Conservation (phyloP, 1,140 invertebrate genomes). For the Pogonus chalceus region DNA sequence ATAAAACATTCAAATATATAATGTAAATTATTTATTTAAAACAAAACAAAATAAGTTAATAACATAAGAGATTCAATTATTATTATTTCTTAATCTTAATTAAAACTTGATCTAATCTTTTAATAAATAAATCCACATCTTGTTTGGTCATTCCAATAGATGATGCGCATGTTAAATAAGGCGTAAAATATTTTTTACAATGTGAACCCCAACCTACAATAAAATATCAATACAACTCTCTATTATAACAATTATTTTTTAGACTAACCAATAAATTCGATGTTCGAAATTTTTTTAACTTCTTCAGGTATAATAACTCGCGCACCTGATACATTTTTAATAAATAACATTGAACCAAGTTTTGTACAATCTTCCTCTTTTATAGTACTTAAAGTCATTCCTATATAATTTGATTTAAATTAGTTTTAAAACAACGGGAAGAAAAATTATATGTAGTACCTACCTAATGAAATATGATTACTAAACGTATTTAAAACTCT, state of each 20-base stretch:
- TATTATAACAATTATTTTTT: slow-evolving; percentile 4
- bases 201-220: slow-evolving; percentile 32
- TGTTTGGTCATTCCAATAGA: slow-evolving; percentile 24
- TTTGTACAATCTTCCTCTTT: slow-evolving; percentile 19
- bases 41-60: background rate
- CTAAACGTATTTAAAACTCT: slow-evolving; percentile 52
- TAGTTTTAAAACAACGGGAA: background rate
- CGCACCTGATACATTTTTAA: slow-evolving; percentile 31
- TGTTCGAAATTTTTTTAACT: slow-evolving; percentile 26
- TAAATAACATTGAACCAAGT: slow-evolving; percentile 34
- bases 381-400: slow-evolving; percentile 23
- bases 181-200: slow-evolving; percentile 15
- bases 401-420: slow-evolving; percentile 7
- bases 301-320: slow-evolving; percentile 27
- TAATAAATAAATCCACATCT: slow-evolving; percentile 32
- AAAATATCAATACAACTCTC: background rate
- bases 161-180: slow-evolving; percentile 34
- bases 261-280: slow-evolving; percentile 28
- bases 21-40: background rate
- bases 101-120: slow-evolving; percentile 29
- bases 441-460: background rate
- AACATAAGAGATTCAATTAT: background rate
- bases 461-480: slow-evolving; percentile 71
- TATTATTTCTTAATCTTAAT: slow-evolving; percentile 7
- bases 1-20: too few species aligned